Evolutionary conservation across 2,888 invertebrate species (phyloP).

Genomic region (Napeogenes sylphis): DNA sequence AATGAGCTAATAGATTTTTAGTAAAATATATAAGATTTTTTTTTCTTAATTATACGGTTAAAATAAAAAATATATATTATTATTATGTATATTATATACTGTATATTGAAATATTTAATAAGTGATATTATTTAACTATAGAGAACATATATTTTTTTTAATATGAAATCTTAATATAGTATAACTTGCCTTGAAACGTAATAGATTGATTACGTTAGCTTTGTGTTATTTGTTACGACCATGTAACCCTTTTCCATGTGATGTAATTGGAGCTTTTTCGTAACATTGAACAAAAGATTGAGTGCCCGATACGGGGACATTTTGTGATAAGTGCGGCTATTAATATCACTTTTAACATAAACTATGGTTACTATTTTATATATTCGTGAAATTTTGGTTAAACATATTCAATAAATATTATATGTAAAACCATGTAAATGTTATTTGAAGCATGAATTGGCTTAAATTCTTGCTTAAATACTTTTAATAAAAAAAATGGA

Average conservation of each 20-base stretch:
- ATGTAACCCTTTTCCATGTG: conserved; percentile 67
- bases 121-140: no score
- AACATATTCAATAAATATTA: neutral
- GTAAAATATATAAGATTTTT: no score
- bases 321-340: conserved; percentile 14
- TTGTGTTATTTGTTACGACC: conserved; percentile 64
- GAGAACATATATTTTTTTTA: no score
- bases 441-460: neutral
- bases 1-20: no score
- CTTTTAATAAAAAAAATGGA: neutral
- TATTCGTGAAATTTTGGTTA: neutral
- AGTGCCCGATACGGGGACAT: conserved; percentile 62
- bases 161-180: no score
- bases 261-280: conserved; percentile 63
- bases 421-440: neutral
- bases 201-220: conserved; percentile 48
- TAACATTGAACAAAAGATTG: conserved; percentile 69
- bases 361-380: neutral
- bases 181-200: conserved; percentile 25
- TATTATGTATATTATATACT: no score
- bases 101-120: no score
- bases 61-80: no score
- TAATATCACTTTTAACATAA: neutral
- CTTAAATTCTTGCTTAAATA: neutral
- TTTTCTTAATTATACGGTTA: no score